Evolutionary conservation across 2,888 invertebrate species (phyloP).

Genomic region (Megamerina dolium): DNA sequence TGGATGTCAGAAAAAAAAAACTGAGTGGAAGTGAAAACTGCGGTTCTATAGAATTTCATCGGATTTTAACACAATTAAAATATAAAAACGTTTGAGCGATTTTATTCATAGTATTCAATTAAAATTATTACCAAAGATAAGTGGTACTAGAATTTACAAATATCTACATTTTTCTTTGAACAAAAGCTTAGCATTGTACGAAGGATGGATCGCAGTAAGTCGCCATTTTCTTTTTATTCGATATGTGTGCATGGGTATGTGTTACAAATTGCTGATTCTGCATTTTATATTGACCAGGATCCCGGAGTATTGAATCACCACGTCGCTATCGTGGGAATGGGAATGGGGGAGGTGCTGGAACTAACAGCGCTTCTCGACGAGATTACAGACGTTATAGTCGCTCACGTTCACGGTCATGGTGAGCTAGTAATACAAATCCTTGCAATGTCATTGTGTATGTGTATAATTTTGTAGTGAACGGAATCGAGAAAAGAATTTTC

Average conservation of each 20-base stretch:
- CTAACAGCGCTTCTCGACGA: conserved; percentile 22
- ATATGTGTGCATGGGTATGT: neutral
- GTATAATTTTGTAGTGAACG: conserved; percentile 43
- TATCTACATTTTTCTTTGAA: neutral
- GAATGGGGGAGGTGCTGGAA: conserved; percentile 18
- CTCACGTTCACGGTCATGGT: conserved; percentile 43
- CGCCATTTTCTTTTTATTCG: conserved; percentile 2
- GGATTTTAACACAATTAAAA: too few relatives aligned
- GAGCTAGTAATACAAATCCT: conserved; percentile 3
- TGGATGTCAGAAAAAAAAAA: too few relatives aligned
- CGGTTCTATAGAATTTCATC: too few relatives aligned
- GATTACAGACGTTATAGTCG: conserved; percentile 42
- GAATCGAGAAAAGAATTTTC: conserved; percentile 36
- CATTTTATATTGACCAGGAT: too few relatives aligned
- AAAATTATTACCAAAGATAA: too few relatives aligned
- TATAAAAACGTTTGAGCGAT: too few relatives aligned
- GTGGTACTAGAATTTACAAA: too few relatives aligned
- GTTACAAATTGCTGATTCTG: neutral
- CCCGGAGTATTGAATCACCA: conserved; percentile 32
- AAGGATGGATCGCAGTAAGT: conserved; percentile 17
- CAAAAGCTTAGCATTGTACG: neutral
- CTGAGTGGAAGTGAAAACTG: too few relatives aligned
- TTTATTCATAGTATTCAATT: too few relatives aligned
- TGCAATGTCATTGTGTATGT: too few relatives aligned
- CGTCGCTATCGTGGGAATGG: conserved; percentile 21